Percentiles rank a stretch among this genome's conserved stretches.
Evolutionary conservation across 2,888 invertebrate genomes (phyloP).

Genomic region (Anthrax anthrax): DNA sequence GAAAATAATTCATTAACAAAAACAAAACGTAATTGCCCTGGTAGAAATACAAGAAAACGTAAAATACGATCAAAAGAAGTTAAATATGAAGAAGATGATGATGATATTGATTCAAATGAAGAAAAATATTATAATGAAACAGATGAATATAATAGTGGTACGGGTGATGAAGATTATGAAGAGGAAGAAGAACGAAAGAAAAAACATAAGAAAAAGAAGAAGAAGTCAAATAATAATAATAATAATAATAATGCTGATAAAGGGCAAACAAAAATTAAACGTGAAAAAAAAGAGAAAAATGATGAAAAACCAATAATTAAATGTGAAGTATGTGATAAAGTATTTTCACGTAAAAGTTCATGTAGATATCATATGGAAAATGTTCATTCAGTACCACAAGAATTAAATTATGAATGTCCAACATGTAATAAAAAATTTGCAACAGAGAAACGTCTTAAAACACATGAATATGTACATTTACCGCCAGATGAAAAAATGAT

Average conservation of each 20-base stretch:
- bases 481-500: slow-evolving; percentile 13
- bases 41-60: neutral
- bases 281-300: neutral
- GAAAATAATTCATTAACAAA: neutral
- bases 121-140: neutral
- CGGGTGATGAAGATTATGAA: neutral
- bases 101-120: neutral
- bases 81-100: neutral
- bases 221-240: neutral
- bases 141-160: neutral
- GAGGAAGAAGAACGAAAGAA: neutral
- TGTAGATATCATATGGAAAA: slow-evolving; percentile 1
- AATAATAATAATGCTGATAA: neutral
- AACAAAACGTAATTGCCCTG: neutral
- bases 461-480: slow-evolving; percentile 12
- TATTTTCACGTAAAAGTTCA: slow-evolving; percentile 1
- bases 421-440: slow-evolving; percentile 14
- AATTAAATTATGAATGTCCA: slow-evolving; percentile 4
- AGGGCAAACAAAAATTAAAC: neutral
- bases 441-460: slow-evolving; percentile 10
- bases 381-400: neutral
- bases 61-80: neutral
- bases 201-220: neutral
- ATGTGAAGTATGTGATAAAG: slow-evolving; percentile 6
- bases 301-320: neutral